phyloP scores from a whole-genome alignment of 2,888 invertebrate species.

The Zaprionus lineosus region DNA sequence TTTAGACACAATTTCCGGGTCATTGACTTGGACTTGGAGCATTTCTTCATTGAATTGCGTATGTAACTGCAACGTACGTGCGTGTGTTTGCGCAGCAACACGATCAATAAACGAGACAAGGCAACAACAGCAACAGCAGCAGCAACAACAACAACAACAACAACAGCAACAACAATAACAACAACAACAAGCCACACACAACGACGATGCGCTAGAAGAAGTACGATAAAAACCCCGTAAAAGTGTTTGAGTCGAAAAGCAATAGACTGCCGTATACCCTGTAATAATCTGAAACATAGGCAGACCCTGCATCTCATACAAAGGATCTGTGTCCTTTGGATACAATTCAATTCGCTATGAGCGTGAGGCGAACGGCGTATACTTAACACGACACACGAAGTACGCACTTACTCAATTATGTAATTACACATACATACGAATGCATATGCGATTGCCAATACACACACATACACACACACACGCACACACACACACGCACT shows the following conservation, averaged over 20 bases:
- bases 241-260: neutral
- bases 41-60: slow-evolving; percentile 81
- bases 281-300: too few relatives aligned
- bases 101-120: slow-evolving; percentile 80
- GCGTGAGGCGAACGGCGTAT: too few relatives aligned
- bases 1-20: slow-evolving; percentile 83
- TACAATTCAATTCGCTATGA: too few relatives aligned
- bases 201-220: slow-evolving; percentile 74
- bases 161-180: slow-evolving; percentile 50
- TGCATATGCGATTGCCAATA: too few relatives aligned
- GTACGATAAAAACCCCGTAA: slow-evolving; percentile 63
- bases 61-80: slow-evolving; percentile 69
- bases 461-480: neutral
- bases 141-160: too few relatives aligned
- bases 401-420: too few relatives aligned
- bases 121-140: slow-evolving; percentile 52
- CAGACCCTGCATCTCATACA: too few relatives aligned
- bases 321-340: too few relatives aligned
- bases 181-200: slow-evolving; percentile 63
- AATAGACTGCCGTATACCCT: slow-evolving; percentile 20
- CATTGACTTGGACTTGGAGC: slow-evolving; percentile 81
- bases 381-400: too few relatives aligned
- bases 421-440: too few relatives aligned
- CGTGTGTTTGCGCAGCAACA: slow-evolving; percentile 64
- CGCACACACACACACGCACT: too few relatives aligned